Conservation (phyloP, 2,888 invertebrate species). For the Drosophila macrospina region DNA sequence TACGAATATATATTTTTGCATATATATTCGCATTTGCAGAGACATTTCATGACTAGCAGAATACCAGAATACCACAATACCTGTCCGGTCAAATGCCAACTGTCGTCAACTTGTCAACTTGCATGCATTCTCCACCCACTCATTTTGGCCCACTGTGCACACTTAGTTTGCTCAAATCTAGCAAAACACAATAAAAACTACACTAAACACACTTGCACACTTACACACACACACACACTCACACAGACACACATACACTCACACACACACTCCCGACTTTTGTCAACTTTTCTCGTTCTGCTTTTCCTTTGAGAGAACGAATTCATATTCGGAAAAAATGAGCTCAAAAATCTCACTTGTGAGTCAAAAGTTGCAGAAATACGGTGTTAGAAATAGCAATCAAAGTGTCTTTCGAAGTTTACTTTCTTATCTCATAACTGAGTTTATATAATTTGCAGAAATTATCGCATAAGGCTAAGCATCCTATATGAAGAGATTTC, state of each 20-base stretch:
- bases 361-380: background rate
- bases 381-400: background rate
- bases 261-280: constrained; percentile 15
- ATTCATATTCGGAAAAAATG: background rate
- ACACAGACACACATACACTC: constrained; percentile 15
- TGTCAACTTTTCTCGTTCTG: constrained; percentile 8
- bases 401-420: background rate
- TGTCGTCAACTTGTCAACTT: constrained; percentile 45
- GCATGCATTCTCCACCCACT: constrained; percentile 11
- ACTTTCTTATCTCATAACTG: too few species aligned
- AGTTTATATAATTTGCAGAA: background rate
- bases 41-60: constrained; percentile 2
- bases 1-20: too few species aligned
- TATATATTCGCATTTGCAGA: constrained; percentile 4
- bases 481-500: background rate
- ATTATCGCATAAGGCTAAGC: background rate
- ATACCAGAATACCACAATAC: constrained; percentile 25
- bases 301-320: background rate
- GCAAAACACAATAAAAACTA: background rate
- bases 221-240: constrained; percentile 14
- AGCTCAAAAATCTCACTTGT: background rate
- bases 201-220: constrained; percentile 1
- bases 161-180: constrained; percentile 10
- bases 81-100: constrained; percentile 30
- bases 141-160: constrained; percentile 8